These are phyloP conservation scores for Sinonovacula constricta DNA, from an alignment of 1,140 invertebrate genomes.

Conservation along the genomic window DNA sequence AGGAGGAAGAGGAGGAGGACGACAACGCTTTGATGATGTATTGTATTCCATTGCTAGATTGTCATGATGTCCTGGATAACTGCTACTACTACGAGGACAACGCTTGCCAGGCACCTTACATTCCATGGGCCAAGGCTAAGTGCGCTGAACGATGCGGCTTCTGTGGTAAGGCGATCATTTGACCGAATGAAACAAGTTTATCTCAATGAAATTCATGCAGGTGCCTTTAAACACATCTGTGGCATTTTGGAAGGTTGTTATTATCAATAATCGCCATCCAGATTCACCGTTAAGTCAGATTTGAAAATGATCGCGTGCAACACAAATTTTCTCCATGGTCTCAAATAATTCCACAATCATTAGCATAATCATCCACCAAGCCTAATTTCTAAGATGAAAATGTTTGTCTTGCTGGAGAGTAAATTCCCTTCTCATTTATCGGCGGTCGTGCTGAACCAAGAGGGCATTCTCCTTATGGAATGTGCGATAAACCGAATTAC, in stretches of 20 bases:
- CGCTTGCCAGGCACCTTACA: conserved; percentile 12
- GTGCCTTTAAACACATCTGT: too few relatives aligned
- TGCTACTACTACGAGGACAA: conserved; percentile 46
- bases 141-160: conserved; percentile 38
- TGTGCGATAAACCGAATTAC: too few relatives aligned
- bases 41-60: conserved; percentile 25
- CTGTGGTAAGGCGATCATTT: conserved; percentile 16
- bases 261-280: not conserved
- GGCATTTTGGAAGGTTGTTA: not conserved
- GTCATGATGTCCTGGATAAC: conserved; percentile 1
- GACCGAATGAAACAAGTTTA: not conserved
- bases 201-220: not conserved
- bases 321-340: not conserved
- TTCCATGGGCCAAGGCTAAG: conserved; percentile 39
- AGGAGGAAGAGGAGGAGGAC: too few relatives aligned
- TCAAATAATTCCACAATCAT: not conserved
- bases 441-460: too few relatives aligned
- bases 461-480: too few relatives aligned
- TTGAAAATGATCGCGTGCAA: not conserved
- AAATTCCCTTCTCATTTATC: too few relatives aligned
- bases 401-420: too few relatives aligned
- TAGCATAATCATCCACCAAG: not conserved
- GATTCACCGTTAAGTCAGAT: not conserved
- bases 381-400: too few relatives aligned
- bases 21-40: not conserved